Conservation (phyloP, 1,140 invertebrate species). For the Drosophila pseudoobscura region DNA sequence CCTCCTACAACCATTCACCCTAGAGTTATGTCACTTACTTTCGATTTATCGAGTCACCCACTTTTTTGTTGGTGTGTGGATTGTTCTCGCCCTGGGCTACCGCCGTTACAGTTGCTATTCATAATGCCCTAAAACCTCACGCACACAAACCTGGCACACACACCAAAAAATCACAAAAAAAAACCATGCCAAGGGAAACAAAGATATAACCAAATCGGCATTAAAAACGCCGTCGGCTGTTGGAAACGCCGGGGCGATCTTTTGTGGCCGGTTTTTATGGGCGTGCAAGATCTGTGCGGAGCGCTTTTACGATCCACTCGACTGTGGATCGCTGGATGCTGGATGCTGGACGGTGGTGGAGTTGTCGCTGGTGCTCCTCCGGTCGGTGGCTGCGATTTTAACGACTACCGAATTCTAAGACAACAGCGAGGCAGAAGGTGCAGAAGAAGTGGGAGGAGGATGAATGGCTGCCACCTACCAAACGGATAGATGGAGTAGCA, state of each 20-base stretch:
- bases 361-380: not conserved
- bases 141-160: constrained; percentile 23
- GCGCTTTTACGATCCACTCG: constrained; percentile 52
- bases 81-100: constrained; percentile 41
- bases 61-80: constrained; percentile 4
- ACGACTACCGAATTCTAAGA: constrained; percentile 74
- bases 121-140: constrained; percentile 32
- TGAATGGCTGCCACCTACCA: constrained; percentile 6
- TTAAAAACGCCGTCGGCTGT: constrained; percentile 64
- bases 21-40: constrained; percentile 54
- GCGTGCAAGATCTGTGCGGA: constrained; percentile 62
- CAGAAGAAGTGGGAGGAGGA: not conserved
- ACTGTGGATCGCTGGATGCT: constrained; percentile 8
- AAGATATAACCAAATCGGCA: constrained; percentile 37
- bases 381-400: constrained; percentile 37
- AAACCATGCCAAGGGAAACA: constrained; percentile 19
- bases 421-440: not conserved
- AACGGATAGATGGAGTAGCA: constrained; percentile 23
- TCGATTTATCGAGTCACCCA: constrained; percentile 40
- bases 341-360: not conserved
- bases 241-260: constrained; percentile 37
- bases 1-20: constrained; percentile 28
- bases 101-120: constrained; percentile 28
- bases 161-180: constrained; percentile 32
- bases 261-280: constrained; percentile 72